Conservation (phyloP, 2,888 invertebrate species). For the Apodemia duryi region DNA sequence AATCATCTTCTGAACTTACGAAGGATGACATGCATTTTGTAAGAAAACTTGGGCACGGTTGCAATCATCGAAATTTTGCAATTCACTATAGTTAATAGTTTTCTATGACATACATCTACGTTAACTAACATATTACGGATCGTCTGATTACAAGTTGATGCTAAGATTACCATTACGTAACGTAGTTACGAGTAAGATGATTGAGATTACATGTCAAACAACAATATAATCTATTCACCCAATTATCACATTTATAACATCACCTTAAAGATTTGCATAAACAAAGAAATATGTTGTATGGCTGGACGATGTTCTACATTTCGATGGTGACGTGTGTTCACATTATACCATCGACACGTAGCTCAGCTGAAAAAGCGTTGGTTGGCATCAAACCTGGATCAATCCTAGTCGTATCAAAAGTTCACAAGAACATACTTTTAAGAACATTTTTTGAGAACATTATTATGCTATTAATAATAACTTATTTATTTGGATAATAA, state of each 20-base stretch:
- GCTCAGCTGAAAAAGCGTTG: no score
- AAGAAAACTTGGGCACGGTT: conserved; percentile 6
- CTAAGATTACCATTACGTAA: background rate
- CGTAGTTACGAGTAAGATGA: conserved; percentile 1
- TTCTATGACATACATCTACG: conserved; percentile 8
- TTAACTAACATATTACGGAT: conserved; percentile 12
- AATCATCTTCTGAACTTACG: background rate
- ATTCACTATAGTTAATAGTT: background rate
- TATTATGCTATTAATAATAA: no score
- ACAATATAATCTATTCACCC: conserved; percentile 1
- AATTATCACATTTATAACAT: background rate
- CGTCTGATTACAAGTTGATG: conserved; percentile 4
- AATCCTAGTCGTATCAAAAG: no score
- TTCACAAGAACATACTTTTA: no score
- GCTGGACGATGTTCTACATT: no score
- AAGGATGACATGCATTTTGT: conserved; percentile 6
- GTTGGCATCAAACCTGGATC: no score
- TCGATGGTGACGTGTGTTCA: no score
- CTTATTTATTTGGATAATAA: no score
- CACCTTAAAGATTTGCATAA: background rate
- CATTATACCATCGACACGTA: no score
- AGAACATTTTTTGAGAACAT: no score
- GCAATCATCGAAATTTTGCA: background rate
- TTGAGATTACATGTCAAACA: conserved; percentile 8
- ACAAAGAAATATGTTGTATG: no score